Evolutionary conservation across 2,113 vertebrate genomes (phyloP), one percentile per base, ranked within the genome.

Genomic region (Australoheros scitulus): DNA sequence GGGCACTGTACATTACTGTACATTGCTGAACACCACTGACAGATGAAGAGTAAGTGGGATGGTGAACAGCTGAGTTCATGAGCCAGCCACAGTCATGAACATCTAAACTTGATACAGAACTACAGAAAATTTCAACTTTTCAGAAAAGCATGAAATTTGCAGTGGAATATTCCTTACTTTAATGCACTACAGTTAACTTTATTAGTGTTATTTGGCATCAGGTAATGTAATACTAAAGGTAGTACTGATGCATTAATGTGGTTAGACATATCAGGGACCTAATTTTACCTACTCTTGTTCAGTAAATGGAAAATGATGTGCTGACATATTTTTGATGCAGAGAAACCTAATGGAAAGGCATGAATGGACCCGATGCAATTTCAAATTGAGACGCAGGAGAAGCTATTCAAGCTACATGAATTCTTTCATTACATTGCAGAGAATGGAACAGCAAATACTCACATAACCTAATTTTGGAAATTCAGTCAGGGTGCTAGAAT

Each of bases 111-210:
- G 47, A 50, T 50, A 55, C 18, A 8, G 4, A 55, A 55, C 50
- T 55, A 20, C 18, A 55, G 50, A 55, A 9, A 20, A 7, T 7
- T 20, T 20, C 7, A 20, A 55, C 18, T 55, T 55, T 55, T 9
- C 7, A 9, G 50, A 18, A 5, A 7, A 20, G 50, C 50, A 55
- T 22, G 0, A 64, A 41, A n/a, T 0, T 41, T 64, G 3, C 1
- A 22, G 11, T 41, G 11, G 5, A 15, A 41, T 15, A 64, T 41
- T 64, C n/a, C 55, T 57, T 57, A 41, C 61, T 10, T 65, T 65
- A 14, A 65, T 65, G 63, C 36, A 17, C 38, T 17, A 22, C 63
- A 43, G n/a, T 43, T 17, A 47, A 43, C 38, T 68, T 43, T 65
- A 43, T 43, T 17, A 17, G n/a, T 17, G 14, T 47, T 26, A 68